Conservation (phyloP, 2,113 vertebrate genomes). For the Nesoenas mayeri region DNA sequence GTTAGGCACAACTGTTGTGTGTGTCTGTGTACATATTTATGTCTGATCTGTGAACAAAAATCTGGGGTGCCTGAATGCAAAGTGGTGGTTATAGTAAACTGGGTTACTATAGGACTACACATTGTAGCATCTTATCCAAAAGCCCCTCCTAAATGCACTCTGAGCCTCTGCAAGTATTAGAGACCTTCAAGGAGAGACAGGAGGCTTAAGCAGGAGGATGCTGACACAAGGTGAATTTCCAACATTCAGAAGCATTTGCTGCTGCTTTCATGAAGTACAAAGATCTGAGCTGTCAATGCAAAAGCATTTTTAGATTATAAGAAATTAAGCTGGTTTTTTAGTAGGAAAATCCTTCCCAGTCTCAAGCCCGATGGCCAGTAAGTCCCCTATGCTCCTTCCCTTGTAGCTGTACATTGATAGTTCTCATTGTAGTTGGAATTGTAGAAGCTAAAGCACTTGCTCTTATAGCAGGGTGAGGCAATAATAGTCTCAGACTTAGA, state of each 20-base stretch:
- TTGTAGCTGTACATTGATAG: background rate
- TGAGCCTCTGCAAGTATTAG: background rate
- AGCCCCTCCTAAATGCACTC: background rate
- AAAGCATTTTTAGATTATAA: background rate
- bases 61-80: background rate
- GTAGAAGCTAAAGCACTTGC: background rate
- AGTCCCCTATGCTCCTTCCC: background rate
- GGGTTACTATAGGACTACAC: background rate
- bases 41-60: accelerated
- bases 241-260: background rate
- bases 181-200: background rate
- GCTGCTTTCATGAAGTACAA: background rate
- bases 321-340: background rate
- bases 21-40: background rate
- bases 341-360: background rate
- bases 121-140: background rate
- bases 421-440: background rate
- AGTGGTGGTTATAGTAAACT: background rate
- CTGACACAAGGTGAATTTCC: background rate
- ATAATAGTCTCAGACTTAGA: background rate
- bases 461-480: background rate
- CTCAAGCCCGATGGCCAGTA: background rate
- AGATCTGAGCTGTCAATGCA: background rate
- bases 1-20: background rate
- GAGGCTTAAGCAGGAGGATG: background rate